These are phyloP conservation scores for Eidolon dupreanum DNA, from an alignment of 2,797 vertebrate species.

Conservation along the genomic window DNA sequence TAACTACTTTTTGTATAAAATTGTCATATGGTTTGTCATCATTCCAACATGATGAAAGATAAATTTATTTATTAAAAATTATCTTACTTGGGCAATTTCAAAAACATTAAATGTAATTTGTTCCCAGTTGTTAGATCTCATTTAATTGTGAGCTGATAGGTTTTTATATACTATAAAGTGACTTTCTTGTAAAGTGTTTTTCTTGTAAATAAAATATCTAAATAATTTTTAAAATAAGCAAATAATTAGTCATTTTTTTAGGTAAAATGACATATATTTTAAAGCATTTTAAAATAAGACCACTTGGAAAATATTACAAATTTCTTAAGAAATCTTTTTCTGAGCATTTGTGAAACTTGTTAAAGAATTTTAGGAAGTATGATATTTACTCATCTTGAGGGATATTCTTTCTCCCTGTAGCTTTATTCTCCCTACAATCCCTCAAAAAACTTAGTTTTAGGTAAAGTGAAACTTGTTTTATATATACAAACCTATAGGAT, in stretches of 20 bases:
- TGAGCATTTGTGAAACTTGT: conserved; percentile 45
- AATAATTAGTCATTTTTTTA: background rate
- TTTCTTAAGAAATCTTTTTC: conserved; percentile 21
- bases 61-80: background rate
- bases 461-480: background rate
- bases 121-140: background rate
- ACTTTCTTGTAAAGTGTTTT: background rate
- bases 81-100: background rate
- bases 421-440: background rate
- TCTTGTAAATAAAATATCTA: background rate
- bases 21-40: background rate
- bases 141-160: background rate
- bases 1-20: background rate
- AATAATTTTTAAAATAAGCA: background rate
- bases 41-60: background rate
- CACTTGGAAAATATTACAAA: conserved; percentile 6
- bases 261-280: background rate
- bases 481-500: background rate
- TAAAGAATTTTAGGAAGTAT: background rate
- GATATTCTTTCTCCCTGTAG: background rate
- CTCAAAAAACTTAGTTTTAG: background rate
- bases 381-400: background rate
- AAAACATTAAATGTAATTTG: conserved; percentile 8
- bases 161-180: background rate
- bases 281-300: conserved; percentile 24